Evolutionary conservation across 2,797 vertebrate genomes (phyloP), one percentile per base, ranked within the genome.

Genomic region (Salmo trutta): DNA sequence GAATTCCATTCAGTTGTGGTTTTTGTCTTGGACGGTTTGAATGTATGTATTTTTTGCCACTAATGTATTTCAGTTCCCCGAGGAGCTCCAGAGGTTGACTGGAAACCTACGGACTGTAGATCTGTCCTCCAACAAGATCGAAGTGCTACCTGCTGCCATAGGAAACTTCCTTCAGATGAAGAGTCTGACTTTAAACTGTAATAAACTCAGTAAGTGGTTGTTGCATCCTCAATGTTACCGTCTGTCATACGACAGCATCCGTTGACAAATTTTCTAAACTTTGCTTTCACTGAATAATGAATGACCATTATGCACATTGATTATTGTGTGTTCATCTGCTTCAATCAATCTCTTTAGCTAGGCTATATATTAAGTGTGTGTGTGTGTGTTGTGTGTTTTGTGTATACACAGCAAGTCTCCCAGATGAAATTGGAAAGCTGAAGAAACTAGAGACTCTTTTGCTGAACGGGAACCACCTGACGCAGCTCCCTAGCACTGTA

Each of bases 401-500:
- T 65, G 53, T 75, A 8, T 53, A 2, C 69, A 12, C 88, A 99
- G 98, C 87, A 82, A 76, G 65, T 76, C 83, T 99, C 75, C 98
- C 98, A 0, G 83, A 91, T 83, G 98, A 99, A 67, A 92, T 99
- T 29, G 95, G 95, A 73, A 97, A 95, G 77, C 91, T 99, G 88
- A 98, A 97, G 94, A 99, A 99, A 90, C 92, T 99, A 86, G 98
- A 99, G 91, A 95, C 94, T 1, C 91, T 99, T 73, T 94, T 96
- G 77, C 91, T 98, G 74, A 97, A 94, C 74, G 93, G 94, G 79
- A 99, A 99, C 93, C 94, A 91, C 62, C 91, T 99, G 83, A 93
- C 92, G 75, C 91, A 93, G 75, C 89, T 99, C 3, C 97, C 97
- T 0, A 79, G 94, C 15, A 81, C 93, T 0, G 77, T 98, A 91